Base-by-base conservation (phyloP, 1,140 invertebrate species). In the Zaprionus gabonicus region DNA sequence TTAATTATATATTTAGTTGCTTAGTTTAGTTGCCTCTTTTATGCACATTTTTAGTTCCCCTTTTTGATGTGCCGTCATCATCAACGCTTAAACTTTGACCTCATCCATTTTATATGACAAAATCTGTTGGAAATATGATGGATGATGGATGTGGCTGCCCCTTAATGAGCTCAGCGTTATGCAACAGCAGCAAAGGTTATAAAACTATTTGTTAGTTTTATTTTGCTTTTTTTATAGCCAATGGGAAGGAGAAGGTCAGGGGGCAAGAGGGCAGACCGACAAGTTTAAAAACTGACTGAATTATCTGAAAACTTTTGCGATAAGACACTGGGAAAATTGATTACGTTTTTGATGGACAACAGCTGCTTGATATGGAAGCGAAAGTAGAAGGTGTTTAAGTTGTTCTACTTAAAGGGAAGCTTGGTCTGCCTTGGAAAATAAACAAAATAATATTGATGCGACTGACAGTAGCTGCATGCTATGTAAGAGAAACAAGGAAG, bases 41-140 rank as follows among this genome's bases (percentile, higher is more conserved):
- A 41, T 27, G 38, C 56, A 17, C 41, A 23, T 51, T 51, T 25
- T 51, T 25, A 51, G 62, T 25, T 66, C 38, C 15, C 17, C 12
- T 17, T 27, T 74, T 74, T 74, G 71, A 74, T 49, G 59, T 46
- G 72, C 72, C 65, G 63, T 66, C 49, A 13, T 34, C 25, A 23
- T 55, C 68, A 46, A 41, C 23, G 7, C 15, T n/a, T 65, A 63
- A 76, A 59, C 68, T 76, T 71, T 71, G 69, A 71, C 68, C 73
- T 65, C 46, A 71, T 41, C 72, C 41, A 38, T 56, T 57, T 65
- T 60, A 71, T 75, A 58, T 71, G 67, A 71, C 72, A 71, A 59
- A 65, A 71, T 57, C 41, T 44, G 38, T 23, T 51, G 27, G 17
- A 17, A 23, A 38, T 28, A 7, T 66, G 65, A 58, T 58, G 65